These are phyloP conservation scores for Dromaius novaehollandiae DNA, from an alignment of 2,113 vertebrate genomes.

Conservation along the genomic window DNA sequence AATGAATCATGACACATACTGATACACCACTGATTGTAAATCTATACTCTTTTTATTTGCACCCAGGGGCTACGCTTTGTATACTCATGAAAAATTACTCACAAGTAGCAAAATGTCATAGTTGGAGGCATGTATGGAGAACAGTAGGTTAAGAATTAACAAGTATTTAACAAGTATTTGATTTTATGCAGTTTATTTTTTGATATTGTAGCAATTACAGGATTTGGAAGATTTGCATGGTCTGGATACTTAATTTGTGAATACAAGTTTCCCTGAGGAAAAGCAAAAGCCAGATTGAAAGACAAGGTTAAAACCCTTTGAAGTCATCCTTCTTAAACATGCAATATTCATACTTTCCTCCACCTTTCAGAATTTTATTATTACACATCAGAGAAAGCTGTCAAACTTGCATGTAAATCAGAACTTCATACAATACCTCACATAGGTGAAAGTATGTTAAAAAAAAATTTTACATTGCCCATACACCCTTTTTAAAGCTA, in stretches of 20 bases:
- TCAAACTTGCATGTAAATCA: background rate
- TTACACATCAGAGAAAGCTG: background rate
- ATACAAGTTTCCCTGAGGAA: background rate
- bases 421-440: background rate
- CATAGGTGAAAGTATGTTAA: background rate
- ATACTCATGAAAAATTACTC: slow-evolving; percentile 22
- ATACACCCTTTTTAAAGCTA: slow-evolving; percentile 25
- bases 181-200: background rate
- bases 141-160: background rate
- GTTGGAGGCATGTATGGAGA: background rate
- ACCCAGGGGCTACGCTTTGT: background rate
- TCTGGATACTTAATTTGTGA: background rate
- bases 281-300: background rate
- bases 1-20: slow-evolving; percentile 45
- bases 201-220: background rate
- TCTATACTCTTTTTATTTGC: slow-evolving; percentile 12
- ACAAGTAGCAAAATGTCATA: background rate
- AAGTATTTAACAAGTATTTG: background rate
- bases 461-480: background rate
- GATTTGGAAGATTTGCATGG: background rate
- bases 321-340: background rate
- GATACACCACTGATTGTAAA: slow-evolving; percentile 37
- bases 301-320: background rate
- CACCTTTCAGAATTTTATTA: background rate
- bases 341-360: background rate